Evolutionary conservation across 2,888 invertebrate genomes (phyloP).

Genomic region (Phlogophora meticulosa): DNA sequence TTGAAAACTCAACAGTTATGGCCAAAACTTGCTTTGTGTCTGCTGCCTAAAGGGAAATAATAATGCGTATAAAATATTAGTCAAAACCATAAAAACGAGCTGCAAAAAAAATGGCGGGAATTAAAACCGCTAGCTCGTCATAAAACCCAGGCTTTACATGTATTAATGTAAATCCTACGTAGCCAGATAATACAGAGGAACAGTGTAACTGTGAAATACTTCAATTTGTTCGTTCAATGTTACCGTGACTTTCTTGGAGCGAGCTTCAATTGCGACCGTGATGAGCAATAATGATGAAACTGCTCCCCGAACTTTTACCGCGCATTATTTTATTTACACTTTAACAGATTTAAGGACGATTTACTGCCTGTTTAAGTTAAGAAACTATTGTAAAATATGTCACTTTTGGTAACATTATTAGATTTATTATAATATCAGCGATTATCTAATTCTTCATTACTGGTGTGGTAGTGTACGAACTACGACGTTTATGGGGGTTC

Average conservation of each 20-base stretch:
- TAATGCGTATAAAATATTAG: constrained; percentile 28
- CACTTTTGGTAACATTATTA: too few species aligned
- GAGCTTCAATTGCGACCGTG: constrained; percentile 86
- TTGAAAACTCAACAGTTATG: background rate
- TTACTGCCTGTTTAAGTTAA: constrained; percentile 14
- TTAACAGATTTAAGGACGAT: constrained; percentile 63
- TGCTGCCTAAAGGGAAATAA: constrained; percentile 1
- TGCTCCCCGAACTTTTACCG: constrained; percentile 67
- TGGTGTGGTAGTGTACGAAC: too few species aligned
- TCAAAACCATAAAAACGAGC: constrained; percentile 13
- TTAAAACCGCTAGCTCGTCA: constrained; percentile 36
- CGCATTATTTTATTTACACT: constrained; percentile 72
- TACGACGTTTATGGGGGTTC: too few species aligned
- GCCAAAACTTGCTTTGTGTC: background rate
- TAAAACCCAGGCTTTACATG: constrained; percentile 34
- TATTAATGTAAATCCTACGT: constrained; percentile 35
- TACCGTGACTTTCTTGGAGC: constrained; percentile 79
- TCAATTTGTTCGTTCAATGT: constrained; percentile 81
- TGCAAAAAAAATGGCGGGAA: constrained; percentile 31
- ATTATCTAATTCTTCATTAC: too few species aligned
- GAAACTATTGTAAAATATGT: too few species aligned
- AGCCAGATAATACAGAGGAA: constrained; percentile 51
- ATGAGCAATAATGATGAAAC: constrained; percentile 88
- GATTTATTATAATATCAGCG: too few species aligned
- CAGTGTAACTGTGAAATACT: constrained; percentile 68